Conservation (phyloP, 2,113 vertebrate species). For the Cygnus buccinator region DNA sequence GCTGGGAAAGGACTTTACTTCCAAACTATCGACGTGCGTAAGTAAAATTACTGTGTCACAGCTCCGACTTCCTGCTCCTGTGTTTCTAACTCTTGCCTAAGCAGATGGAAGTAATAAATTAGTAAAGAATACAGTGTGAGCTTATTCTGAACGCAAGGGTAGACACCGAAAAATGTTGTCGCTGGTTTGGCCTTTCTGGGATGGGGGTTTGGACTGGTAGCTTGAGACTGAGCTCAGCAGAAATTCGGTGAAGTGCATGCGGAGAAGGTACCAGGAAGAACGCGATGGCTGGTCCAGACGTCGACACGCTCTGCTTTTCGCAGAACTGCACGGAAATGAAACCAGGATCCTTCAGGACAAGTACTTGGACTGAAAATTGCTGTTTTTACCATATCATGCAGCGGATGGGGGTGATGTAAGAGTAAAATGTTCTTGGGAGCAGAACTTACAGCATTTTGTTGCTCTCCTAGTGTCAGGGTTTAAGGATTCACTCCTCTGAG, state of each 20-base stretch:
- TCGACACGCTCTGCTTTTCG: not conserved
- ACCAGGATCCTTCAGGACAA: not conserved
- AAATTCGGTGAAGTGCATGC: accelerated
- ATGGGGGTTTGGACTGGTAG: not conserved
- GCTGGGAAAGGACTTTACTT: not conserved
- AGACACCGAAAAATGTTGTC: not conserved
- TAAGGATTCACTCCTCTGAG: not conserved
- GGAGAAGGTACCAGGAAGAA: not conserved
- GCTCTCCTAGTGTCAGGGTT: not conserved
- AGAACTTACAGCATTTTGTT: conserved; percentile 21
- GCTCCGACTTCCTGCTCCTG: not conserved
- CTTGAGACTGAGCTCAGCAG: not conserved
- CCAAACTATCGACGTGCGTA: not conserved
- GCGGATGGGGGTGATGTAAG: not conserved
- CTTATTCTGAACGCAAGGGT: not conserved
- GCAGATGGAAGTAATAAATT: not conserved
- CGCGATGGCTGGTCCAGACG: not conserved
- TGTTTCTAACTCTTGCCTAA: not conserved
- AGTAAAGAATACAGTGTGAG: not conserved
- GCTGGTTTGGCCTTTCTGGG: not conserved
- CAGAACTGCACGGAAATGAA: not conserved
- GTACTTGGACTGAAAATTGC: not conserved
- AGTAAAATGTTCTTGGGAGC: not conserved
- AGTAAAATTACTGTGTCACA: not conserved
- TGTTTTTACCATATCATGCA: not conserved